A percentile compares a stretch with the other conserved stretches of the same genome.
Conservation (phyloP, 2,113 vertebrate genomes). For the Oryzias celebensis region DNA sequence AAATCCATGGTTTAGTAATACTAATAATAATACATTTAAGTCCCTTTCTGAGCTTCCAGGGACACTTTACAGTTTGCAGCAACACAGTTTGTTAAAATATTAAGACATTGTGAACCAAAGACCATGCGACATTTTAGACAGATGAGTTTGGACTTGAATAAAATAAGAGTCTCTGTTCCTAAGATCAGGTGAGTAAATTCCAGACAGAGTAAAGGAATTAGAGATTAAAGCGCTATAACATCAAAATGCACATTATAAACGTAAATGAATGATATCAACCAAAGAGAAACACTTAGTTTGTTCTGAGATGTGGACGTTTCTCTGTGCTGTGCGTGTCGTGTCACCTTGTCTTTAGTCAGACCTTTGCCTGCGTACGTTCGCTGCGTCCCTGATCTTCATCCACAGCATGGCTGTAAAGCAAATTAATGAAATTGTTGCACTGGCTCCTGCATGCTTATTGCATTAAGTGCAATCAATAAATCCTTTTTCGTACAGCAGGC, state of each 20-base stretch:
- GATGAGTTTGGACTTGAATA: too few relatives aligned
- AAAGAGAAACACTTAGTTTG: background rate
- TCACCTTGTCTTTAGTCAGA: conserved; percentile 26
- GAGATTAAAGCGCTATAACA: too few relatives aligned
- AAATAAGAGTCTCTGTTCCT: too few relatives aligned
- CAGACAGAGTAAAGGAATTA: too few relatives aligned
- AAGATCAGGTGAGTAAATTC: too few relatives aligned
- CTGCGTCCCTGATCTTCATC: conserved; percentile 8
- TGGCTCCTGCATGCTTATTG: conserved; percentile 78
- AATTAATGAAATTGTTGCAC: conserved; percentile 74
- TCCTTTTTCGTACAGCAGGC: conserved; percentile 70
- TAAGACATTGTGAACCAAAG: too few relatives aligned
- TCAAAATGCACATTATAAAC: background rate
- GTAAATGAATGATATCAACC: background rate
- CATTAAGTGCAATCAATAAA: conserved; percentile 84
- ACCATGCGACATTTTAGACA: too few relatives aligned
- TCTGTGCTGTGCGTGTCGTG: conserved; percentile 7
- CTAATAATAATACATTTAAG: too few relatives aligned
- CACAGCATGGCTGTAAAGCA: conserved; percentile 46
- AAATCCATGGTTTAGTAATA: too few relatives aligned
- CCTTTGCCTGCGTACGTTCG: conserved; percentile 29
- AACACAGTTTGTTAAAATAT: too few relatives aligned
- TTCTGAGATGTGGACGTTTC: background rate
- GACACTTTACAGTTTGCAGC: too few relatives aligned
- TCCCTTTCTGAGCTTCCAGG: too few relatives aligned